phyloP scores from a whole-genome alignment of 2,888 invertebrate genomes.

The Lycaena phlaeas region DNA sequence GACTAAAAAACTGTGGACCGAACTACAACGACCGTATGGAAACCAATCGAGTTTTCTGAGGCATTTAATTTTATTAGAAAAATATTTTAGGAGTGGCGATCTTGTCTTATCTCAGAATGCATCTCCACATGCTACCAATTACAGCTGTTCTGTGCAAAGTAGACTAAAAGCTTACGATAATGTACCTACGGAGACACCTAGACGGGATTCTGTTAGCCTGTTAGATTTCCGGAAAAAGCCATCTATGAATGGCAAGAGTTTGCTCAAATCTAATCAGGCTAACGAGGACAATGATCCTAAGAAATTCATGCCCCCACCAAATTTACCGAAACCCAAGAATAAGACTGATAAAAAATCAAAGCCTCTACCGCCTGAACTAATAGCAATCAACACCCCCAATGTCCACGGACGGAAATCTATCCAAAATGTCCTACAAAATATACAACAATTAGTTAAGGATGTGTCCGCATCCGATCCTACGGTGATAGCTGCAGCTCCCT shows the following conservation, averaged over 20 bases:
- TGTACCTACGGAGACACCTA: conserved; percentile 42
- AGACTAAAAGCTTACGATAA: conserved; percentile 84
- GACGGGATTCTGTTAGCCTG: conserved; percentile 46
- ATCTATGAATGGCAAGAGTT: conserved; percentile 53
- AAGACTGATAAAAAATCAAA: conserved; percentile 41
- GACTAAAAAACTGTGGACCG: conserved; percentile 86
- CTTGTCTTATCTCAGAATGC: conserved; percentile 81
- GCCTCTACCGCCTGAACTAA: conserved; percentile 70
- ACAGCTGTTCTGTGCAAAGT: conserved; percentile 86
- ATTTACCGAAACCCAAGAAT: conserved; percentile 37
- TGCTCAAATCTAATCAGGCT: conserved; percentile 50
- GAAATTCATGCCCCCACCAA: conserved; percentile 48
- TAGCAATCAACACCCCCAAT: conserved; percentile 70
- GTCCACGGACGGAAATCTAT: conserved; percentile 58
- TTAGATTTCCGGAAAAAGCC: conserved; percentile 63
- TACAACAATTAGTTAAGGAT: conserved; percentile 63
- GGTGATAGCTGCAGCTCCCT: conserved; percentile 53
- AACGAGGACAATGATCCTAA: conserved; percentile 41
- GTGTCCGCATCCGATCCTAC: conserved; percentile 60
- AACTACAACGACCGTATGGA: conserved; percentile 88
- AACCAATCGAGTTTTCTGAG: conserved; percentile 89
- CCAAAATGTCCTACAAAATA: conserved; percentile 61
- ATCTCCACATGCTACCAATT: conserved; percentile 81
- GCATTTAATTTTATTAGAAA: conserved; percentile 85
- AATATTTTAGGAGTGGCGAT: conserved; percentile 87